Evolutionary conservation across 1,140 invertebrate species (phyloP).

Genomic region (Cyphomyrmex costatus): DNA sequence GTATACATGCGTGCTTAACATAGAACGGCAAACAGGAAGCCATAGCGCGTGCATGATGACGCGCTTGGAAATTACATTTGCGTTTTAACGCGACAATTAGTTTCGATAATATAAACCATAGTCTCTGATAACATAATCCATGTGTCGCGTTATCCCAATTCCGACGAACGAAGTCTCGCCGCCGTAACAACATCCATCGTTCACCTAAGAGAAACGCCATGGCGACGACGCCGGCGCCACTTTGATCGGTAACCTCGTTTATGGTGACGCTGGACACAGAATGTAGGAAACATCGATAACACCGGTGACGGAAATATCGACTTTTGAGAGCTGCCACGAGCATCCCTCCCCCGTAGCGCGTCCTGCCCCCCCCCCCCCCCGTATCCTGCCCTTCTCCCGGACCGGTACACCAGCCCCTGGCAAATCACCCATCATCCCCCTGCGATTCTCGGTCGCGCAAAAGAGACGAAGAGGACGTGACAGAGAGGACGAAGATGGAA

Average conservation of each 20-base stretch:
- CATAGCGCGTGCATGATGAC: background rate
- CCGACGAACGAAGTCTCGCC: conserved; percentile 7
- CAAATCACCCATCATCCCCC: conserved; percentile 72
- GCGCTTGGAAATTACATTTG: background rate
- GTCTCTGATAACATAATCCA: conserved; percentile 25
- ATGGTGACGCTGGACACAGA: conserved; percentile 83
- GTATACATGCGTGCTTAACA: background rate
- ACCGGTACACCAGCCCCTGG: conserved; percentile 74
- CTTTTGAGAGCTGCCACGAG: conserved; percentile 83
- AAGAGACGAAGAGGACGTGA: conserved; percentile 55
- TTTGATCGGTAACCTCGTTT: conserved; percentile 86
- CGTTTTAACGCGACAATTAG: conserved; percentile 19
- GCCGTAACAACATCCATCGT: conserved; percentile 32
- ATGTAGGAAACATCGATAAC: conserved; percentile 85
- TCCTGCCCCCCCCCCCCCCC: conserved; percentile 60
- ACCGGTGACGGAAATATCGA: conserved; percentile 86
- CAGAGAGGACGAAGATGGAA: conserved; percentile 56
- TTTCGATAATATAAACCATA: background rate
- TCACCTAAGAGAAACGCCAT: conserved; percentile 50
- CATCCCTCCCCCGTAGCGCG: conserved; percentile 66
- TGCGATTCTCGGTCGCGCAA: conserved; percentile 65
- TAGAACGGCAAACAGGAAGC: background rate
- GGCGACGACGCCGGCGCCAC: conserved; percentile 74
- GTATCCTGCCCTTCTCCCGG: conserved; percentile 43
- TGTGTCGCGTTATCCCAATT: conserved; percentile 45